Conservation (phyloP, 2,113 vertebrate genomes). For the Pungitius pungitius region DNA sequence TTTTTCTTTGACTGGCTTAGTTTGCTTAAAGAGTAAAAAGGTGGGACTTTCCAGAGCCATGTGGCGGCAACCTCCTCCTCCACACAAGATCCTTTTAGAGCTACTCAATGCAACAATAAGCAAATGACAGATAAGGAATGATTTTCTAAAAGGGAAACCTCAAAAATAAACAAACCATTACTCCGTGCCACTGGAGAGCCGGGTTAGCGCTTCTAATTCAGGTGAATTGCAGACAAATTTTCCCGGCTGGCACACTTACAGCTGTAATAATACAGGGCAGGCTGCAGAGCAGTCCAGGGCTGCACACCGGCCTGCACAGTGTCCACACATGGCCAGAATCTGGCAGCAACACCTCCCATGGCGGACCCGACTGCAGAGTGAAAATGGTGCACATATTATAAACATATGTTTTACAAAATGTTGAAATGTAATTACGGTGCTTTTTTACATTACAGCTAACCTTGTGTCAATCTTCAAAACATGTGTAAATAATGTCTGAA, state of each 20-base stretch:
- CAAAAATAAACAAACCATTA: constrained; percentile 83
- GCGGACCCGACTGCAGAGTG: constrained; percentile 14
- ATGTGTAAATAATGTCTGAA: neutral
- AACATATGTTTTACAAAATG: constrained; percentile 4
- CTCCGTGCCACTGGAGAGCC: constrained; percentile 52
- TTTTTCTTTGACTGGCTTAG: neutral
- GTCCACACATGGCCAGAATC: constrained; percentile 56
- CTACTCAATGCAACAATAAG: constrained; percentile 73
- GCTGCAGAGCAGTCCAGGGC: constrained; percentile 37
- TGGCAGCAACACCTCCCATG: constrained; percentile 53
- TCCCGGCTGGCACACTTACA: constrained; percentile 73
- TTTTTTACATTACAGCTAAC: neutral
- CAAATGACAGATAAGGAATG: constrained; percentile 81
- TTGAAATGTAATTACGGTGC: neutral
- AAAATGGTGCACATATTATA: constrained; percentile 15
- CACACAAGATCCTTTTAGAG: constrained; percentile 8
- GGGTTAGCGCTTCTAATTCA: constrained; percentile 77
- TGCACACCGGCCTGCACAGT: constrained; percentile 64
- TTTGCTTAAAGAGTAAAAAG: constrained; percentile 36
- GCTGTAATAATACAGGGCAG: constrained; percentile 79
- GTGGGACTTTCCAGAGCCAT: constrained; percentile 51
- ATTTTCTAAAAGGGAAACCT: constrained; percentile 80
- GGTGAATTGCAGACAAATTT: constrained; percentile 81
- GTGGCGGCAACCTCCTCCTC: constrained; percentile 16
- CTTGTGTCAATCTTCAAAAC: neutral